A percentile compares a stretch with the other conserved stretches of the same genome.
Conservation (phyloP, 2,888 invertebrate genomes). For the Adelognathus sp. region DNA sequence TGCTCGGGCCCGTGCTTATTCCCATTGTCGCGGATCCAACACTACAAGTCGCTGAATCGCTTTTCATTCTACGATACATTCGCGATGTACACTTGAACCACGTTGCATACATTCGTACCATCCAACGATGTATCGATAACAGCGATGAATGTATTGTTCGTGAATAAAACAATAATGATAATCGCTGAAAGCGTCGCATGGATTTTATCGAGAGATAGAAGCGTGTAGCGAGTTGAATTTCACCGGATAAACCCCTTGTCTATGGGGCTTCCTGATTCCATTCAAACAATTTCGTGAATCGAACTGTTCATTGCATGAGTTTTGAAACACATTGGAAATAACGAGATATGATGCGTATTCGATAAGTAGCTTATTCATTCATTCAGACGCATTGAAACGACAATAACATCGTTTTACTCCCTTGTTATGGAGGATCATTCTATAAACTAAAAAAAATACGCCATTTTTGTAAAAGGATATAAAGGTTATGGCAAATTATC, state of each 20-base stretch:
- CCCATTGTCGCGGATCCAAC: slow-evolving; percentile 50
- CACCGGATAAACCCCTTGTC: background rate
- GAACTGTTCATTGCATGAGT: background rate
- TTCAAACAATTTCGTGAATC: background rate
- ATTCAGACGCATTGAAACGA: no score
- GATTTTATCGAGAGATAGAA: background rate
- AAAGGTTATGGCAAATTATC: no score
- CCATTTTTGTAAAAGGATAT: no score
- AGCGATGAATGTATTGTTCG: slow-evolving; percentile 7
- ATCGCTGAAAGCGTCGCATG: background rate
- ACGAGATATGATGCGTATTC: no score
- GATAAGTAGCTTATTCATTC: no score
- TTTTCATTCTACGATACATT: slow-evolving; percentile 34
- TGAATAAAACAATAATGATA: background rate
- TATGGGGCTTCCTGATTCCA: background rate
- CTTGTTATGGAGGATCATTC: no score
- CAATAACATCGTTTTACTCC: no score
- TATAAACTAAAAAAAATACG: no score
- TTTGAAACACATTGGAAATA: background rate
- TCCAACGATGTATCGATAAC: slow-evolving; percentile 16
- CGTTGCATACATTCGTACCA: slow-evolving; percentile 19
- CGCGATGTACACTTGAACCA: slow-evolving; percentile 21
- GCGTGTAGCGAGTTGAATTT: background rate
- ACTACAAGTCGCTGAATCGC: slow-evolving; percentile 35
- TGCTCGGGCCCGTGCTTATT: slow-evolving; percentile 38